Base-by-base conservation (phyloP, 2,113 vertebrate genomes). In the Eretmochelys imbricata region DNA sequence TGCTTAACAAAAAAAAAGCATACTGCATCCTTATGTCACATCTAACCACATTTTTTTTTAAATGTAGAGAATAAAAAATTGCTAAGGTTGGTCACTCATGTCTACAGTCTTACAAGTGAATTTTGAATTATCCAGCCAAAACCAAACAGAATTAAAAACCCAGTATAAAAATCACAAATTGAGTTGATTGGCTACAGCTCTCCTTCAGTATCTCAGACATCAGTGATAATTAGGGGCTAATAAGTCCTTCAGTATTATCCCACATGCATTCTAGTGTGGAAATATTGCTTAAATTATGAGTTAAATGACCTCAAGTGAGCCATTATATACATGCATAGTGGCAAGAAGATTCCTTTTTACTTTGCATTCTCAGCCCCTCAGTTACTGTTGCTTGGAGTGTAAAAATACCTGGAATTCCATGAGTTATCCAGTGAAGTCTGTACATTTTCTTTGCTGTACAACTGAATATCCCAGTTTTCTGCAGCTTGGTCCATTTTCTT, bases 81-180 rank as follows among this genome's bases (percentile, higher is more conserved):
- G 12, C 75, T 76, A 27, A 25, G 38, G 38, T 79, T 87, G 83
- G 51, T 85, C 46, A 59, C 78, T 62, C 72, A 69, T 49, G 87
- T 93, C 35, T 54, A 50, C 27, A 89, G 86, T 76, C 51, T 78
- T 82, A 90, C 54, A 95, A 84, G 51, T 85, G 65, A 94, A 91
- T 55, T 87, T 80, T 50, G 54, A 80, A n/a, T 35, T 16, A 46
- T 48, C 20, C 54, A 94, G 90, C 50, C 85, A 90, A 85, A 95
- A 72, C 46, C 55, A 89, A 91, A 90, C 88, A 29, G 92, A 69
- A 82, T 92, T 84, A 94, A 83, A 89, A 90, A 29, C 94, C n/a
- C 57, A 94, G 87, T 86, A 90, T 94, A 48, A 46, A 93, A 94
- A 89, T 90, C 88, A 94, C 53, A 83, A 93, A 87, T 49, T 48